These are phyloP conservation scores for Erynnis tages DNA, from an alignment of 2,888 invertebrate species.

Conservation along the genomic window DNA sequence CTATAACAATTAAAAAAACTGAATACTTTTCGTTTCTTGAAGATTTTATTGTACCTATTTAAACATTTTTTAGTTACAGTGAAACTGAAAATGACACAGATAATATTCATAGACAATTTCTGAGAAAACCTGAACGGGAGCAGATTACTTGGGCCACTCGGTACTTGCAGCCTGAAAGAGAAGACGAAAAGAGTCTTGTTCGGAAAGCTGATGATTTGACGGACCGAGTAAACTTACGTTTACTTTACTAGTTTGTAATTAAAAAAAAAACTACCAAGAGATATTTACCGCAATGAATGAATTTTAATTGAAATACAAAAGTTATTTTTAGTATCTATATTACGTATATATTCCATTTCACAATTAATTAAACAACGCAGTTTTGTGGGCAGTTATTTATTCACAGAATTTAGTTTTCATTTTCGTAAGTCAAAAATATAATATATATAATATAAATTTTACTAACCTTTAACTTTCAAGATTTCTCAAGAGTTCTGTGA, in stretches of 20 bases:
- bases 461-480: constrained; percentile 46
- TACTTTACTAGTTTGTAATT: neutral
- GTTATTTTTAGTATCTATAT: neutral
- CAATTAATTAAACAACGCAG: too few species aligned
- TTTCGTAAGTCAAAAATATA: too few species aligned
- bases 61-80: constrained; percentile 36
- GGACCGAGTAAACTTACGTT: constrained; percentile 53
- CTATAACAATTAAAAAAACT: too few species aligned
- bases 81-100: constrained; percentile 44
- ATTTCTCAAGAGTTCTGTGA: constrained; percentile 72
- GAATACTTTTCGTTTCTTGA: neutral
- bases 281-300: too few species aligned
- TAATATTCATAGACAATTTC: constrained; percentile 59
- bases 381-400: too few species aligned
- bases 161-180: constrained; percentile 69
- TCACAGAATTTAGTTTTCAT: too few species aligned
- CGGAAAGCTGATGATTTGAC: constrained; percentile 74
- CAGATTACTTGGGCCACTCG: constrained; percentile 71
- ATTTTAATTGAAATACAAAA: too few species aligned
- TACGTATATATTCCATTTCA: too few species aligned
- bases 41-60: neutral
- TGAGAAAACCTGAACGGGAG: constrained; percentile 65
- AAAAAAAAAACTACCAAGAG: neutral
- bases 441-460: too few species aligned
- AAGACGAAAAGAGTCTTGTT: constrained; percentile 71